Base-by-base conservation (phyloP, 2,797 vertebrate genomes). In the Erithacus rubecula region DNA sequence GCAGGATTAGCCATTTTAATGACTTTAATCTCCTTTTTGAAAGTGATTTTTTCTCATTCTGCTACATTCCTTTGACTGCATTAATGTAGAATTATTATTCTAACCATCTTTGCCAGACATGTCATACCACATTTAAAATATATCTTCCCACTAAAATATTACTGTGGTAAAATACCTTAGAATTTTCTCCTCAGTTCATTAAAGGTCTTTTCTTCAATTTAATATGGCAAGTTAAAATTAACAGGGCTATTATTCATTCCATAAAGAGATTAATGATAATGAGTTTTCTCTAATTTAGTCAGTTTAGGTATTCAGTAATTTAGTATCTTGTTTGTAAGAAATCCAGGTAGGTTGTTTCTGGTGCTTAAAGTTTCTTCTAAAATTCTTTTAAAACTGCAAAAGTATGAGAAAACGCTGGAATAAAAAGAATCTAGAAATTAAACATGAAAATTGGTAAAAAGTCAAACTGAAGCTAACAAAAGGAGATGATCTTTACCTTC, bases 1-100 rank as follows among this genome's bases (percentile, higher is more conserved):
- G 98, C 98, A 98, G 98, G 98, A 99, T 99, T 99, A 99, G 98
- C 98, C 97, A 98, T 98, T 98, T 98, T 98, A 99, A 99, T 99
- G 98, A 99, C 98, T 98, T 98, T 98, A 99, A 99, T 99, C 98
- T 98, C 98, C 94, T 95, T 98, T 97, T 98, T 97, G 97, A 98
- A 98, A 98, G 98, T 98, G 98, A 98, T 98, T 98, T 98, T 98
- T 98, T 98, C 97, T 97, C 97, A 97, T 98, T 97, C 97, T 97
- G 96, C 93, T 97, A 83, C 95, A 95, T 97, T 98, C 97, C 96
- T 98, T 98, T 97, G 97, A 97, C 97, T 96, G 95, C 97, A 96
- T 98, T 97, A 97, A 97, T 97, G 95, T 97, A 97, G 92, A 97
- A 94, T 97, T 96, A 94, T 88, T 96, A 93, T 96, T 97, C 71